Base-by-base conservation (phyloP, 2,888 invertebrate species). In the Chironomus tentans region DNA sequence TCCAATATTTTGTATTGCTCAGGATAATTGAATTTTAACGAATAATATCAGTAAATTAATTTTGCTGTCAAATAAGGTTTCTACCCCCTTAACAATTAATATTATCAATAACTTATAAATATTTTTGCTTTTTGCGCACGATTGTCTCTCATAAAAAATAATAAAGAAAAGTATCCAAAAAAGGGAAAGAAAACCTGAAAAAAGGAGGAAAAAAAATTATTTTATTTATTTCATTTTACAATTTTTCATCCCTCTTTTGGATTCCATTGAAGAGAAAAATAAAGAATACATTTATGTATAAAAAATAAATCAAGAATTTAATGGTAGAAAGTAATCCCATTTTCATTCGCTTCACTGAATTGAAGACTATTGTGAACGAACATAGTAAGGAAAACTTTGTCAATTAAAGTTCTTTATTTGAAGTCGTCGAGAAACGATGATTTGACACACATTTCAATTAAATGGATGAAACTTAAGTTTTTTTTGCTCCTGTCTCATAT, bases 381-480 rank as follows among this genome's bases (percentile, higher is more conserved):
- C 28, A 38, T 28, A 56, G 56, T 18, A 56, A 38, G n/a, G 56
- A 21, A 70, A 74, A 74, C 74, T 74, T 74, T 74, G 28, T 74
- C 74, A 68, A 74, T 74, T 74, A 74, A 74, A 74, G 65, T 74
- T 18, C 15, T 18, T 28, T n/a, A 15, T 38, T 38, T 68, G n/a
- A 2, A 38, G 38, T 68, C 38, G n/a, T 7, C 3, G 38, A 68
- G 46, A 24, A 24, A 68, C 61, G 74, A 65, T 68, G 65, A 48
- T 74, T 65, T 74, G 74, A 68, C 74, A 74, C 74, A 74, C 74
- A 74, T 74, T 74, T 74, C 74, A 74, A 74, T 74, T 74, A 73
- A 73, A 73, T 62, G 21, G 12, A 56, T 50, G 50, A 50, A 50
- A 50, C 38, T 38, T 38, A 15, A 48, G 15, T 38, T 56, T 56